A percentile compares a stretch with the other conserved stretches of the same genome.
Conservation (phyloP, 2,113 vertebrate genomes). For the Chaenocephalus aceratus region DNA sequence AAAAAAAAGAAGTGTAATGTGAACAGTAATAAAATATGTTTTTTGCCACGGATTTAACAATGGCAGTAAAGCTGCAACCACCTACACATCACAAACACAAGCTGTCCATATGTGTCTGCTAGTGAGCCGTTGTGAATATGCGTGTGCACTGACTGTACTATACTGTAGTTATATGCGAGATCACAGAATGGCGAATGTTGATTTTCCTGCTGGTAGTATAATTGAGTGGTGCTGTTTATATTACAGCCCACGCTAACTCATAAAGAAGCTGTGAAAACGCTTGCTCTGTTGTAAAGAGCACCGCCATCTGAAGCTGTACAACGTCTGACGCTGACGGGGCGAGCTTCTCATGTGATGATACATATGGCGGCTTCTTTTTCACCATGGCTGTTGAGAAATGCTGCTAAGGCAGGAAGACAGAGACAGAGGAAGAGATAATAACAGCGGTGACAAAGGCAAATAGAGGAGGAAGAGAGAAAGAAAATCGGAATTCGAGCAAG, state of each 20-base stretch:
- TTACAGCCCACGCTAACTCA: constrained; percentile 53
- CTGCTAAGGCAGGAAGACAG: neutral
- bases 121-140: constrained; percentile 1
- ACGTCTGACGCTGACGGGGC: constrained; percentile 22
- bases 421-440: neutral
- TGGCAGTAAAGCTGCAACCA: constrained; percentile 8
- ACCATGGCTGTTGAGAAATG: constrained; percentile 2
- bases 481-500: constrained; percentile 15
- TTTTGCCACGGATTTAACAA: neutral
- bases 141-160: neutral
- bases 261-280: constrained; percentile 65
- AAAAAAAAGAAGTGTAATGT: too few species aligned
- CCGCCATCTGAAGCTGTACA: constrained; percentile 43
- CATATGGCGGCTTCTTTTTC: constrained; percentile 24
- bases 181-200: constrained; percentile 34
- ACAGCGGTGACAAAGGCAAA: neutral
- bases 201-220: constrained; percentile 49
- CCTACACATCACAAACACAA: constrained; percentile 7
- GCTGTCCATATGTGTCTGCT: constrained; percentile 10
- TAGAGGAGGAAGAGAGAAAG: neutral
- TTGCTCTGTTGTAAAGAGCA: constrained; percentile 50
- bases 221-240: constrained; percentile 64
- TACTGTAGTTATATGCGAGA: constrained; percentile 9
- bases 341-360: constrained; percentile 19
- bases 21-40: neutral